Evolutionary conservation across 2,888 invertebrate species (phyloP).

Genomic region (Pseudococcus longispinus): DNA sequence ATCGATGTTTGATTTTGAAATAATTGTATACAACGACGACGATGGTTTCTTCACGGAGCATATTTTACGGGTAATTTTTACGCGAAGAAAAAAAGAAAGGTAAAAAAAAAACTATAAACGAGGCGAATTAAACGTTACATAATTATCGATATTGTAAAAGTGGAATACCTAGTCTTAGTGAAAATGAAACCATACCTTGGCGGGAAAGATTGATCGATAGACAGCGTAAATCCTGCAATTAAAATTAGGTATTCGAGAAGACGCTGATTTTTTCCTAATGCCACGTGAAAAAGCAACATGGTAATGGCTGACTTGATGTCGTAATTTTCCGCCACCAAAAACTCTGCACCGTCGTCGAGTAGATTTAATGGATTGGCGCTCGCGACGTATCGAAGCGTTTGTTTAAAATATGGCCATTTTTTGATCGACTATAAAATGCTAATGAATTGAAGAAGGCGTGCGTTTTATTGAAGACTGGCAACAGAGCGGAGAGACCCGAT

Average conservation of each 20-base stretch:
- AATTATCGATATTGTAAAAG: conserved; percentile 15
- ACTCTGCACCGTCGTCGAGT: neutral
- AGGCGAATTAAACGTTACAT: conserved; percentile 15
- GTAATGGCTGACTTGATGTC: conserved; percentile 26
- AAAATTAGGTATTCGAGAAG: conserved; percentile 12
- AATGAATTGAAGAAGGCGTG: conserved; percentile 38
- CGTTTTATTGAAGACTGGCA: neutral
- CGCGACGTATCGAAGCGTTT: neutral
- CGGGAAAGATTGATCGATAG: conserved; percentile 23
- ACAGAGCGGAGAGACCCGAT: neutral
- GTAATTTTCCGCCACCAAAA: conserved; percentile 18
- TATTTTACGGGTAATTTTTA: conserved; percentile 16
- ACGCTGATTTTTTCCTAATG: neutral
- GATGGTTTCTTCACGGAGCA: neutral
- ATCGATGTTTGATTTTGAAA: neutral
- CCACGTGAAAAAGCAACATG: neutral
- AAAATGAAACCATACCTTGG: neutral
- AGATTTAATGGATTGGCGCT: conserved; percentile 17
- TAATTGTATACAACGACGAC: neutral
- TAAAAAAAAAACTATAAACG: neutral
- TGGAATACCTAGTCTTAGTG: neutral
- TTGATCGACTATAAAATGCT: conserved; percentile 39
- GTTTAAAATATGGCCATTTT: conserved; percentile 28
- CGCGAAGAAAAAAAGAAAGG: neutral
- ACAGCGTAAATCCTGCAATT: conserved; percentile 43